Conservation (phyloP, 2,888 invertebrate species). For the Thymelicus acteon region DNA sequence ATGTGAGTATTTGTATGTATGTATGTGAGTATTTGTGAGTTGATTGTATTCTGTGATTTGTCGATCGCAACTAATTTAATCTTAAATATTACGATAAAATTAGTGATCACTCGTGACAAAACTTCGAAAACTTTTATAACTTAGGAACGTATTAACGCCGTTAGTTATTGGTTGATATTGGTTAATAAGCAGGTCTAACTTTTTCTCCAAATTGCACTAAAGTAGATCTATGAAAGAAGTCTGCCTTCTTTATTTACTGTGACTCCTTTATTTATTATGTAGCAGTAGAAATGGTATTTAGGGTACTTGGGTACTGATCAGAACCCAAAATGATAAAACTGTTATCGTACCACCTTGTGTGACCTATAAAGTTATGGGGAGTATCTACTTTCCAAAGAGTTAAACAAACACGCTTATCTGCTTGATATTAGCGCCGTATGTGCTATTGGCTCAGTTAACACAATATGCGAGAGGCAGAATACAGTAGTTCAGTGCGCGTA, state of each 20-base stretch:
- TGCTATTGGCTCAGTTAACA: constrained; percentile 51
- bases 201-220: too few relatives aligned
- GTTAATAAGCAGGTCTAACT: too few relatives aligned
- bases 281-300: neutral
- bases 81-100: too few relatives aligned
- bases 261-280: too few relatives aligned
- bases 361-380: constrained; percentile 47
- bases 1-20: constrained; percentile 86
- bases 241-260: too few relatives aligned
- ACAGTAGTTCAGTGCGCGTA: constrained; percentile 36
- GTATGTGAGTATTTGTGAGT: too few relatives aligned
- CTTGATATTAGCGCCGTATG: constrained; percentile 56
- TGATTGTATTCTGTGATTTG: neutral
- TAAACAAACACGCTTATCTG: constrained; percentile 71
- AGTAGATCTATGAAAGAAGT: too few relatives aligned
- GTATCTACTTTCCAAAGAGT: constrained; percentile 60
- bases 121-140: too few relatives aligned
- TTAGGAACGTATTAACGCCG: too few relatives aligned
- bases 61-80: too few relatives aligned
- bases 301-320: constrained; percentile 8
- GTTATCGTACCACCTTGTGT: constrained; percentile 27
- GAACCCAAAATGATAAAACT: constrained; percentile 6
- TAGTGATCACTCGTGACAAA: too few relatives aligned
- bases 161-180: too few relatives aligned
- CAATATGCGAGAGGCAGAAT: constrained; percentile 45